A percentile compares a stretch with the other conserved stretches of the same genome.
Evolutionary conservation across 64 coral and sea anemone genomes (phyloP).

Genomic region (Catalaphyllia jardinei): DNA sequence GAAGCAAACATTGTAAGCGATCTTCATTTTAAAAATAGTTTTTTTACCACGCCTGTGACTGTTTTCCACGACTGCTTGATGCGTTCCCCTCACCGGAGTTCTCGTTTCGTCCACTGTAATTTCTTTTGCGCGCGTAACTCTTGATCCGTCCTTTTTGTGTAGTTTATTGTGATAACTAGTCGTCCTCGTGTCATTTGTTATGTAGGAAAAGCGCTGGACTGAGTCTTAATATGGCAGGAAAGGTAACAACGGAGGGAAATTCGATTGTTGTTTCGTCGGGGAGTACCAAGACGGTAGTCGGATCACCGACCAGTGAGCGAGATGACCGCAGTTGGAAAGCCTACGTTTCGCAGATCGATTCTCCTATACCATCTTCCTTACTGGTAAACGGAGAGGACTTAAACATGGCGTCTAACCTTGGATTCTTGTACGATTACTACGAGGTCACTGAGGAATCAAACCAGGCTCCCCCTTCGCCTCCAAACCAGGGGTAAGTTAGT

Average conservation of each 20-base stretch:
- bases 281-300: conserved; percentile 30
- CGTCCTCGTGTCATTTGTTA: neutral
- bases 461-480: conserved; percentile 74
- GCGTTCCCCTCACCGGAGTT: conserved; percentile 4
- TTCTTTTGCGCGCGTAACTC: conserved; percentile 15
- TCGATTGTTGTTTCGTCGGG: conserved; percentile 83
- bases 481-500: conserved; percentile 67
- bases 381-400: conserved; percentile 90
- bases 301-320: conserved; percentile 40
- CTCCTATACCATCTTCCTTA: conserved; percentile 61
- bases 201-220: conserved; percentile 31
- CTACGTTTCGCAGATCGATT: conserved; percentile 82
- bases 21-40: neutral
- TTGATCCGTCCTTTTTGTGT: conserved; percentile 7
- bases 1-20: neutral
- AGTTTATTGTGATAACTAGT: neutral
- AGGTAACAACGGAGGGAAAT: conserved; percentile 57
- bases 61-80: neutral
- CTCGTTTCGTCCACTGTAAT: neutral
- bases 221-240: conserved; percentile 51
- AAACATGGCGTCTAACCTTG: conserved; percentile 83
- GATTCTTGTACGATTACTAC: conserved; percentile 93
- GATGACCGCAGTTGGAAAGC: conserved; percentile 92
- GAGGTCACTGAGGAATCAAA: conserved; percentile 88
- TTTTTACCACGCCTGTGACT: neutral